Base-by-base conservation (phyloP, 1,140 invertebrate species). In the Aphelenchoides fujianensis region DNA sequence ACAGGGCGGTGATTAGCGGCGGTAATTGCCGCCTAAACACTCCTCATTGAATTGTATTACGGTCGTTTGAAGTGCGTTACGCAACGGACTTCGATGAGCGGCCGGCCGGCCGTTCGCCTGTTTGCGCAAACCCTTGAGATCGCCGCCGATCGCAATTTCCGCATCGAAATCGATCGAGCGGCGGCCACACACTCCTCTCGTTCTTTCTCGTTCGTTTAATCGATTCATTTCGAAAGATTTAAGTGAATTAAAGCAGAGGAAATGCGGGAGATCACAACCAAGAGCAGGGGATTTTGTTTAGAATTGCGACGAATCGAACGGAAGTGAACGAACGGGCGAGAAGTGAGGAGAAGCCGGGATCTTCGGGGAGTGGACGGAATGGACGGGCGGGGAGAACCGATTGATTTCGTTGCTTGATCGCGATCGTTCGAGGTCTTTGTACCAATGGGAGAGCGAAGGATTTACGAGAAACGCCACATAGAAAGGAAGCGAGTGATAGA, bases 101-200 rank as follows among this genome's bases (percentile, higher is more conserved):
- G 23, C 41, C 23, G n/a, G n/a, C n/a, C n/a, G n/a, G n/a, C 41
- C 41, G 23, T 23, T 48, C 41, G 23, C 41, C 23, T 48, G 41
- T 48, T 48, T 48, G 41, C 41, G 12, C 41, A 48, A 48, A 48
- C 41, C 23, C 41, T 48, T 48, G 41, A 48, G 41, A 48, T 48
- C 41, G n/a, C n/a, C 41, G 41, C 12, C 12, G 41, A 48, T 48
- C 23, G 12, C 41, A 23, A 48, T n/a, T 48, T 48, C 12, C 41
- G 41, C 23, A 48, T 16, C 12, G 41, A 48, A 48, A 48, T 48
- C 41, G 12, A 48, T 48, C 41, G 41, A 23, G 12, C 23, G 23
- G 23, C 23, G 12, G 12, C 12, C 12, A 48, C 23, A 16, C 12
- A 16, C 23, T 48, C 12, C 41, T 48, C 23, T 23, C 23, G 23